A percentile compares a stretch with the other conserved stretches of the same genome.
Evolutionary conservation across 1,140 invertebrate species (phyloP).

Genomic region (Augochlora pura): DNA sequence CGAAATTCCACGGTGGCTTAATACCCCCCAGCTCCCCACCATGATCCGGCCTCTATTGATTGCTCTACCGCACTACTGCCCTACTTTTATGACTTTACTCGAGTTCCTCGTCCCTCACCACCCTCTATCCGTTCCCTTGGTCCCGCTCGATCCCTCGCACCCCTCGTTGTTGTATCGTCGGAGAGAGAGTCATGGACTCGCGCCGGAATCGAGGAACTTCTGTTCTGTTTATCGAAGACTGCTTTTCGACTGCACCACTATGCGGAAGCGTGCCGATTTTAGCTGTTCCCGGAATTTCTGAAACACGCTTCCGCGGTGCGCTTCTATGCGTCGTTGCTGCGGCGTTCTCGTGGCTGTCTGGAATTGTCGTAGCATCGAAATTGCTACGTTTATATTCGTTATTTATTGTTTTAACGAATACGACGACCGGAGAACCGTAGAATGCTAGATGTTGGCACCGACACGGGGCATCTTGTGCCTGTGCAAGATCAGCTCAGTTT

Average conservation of each 20-base stretch:
- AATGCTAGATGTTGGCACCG: no score
- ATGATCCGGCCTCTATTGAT: slow-evolving; percentile 77
- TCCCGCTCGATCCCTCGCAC: slow-evolving; percentile 1
- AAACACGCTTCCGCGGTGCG: no score
- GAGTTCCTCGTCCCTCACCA: slow-evolving; percentile 45
- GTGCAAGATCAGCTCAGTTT: no score
- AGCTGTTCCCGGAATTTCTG: not conserved
- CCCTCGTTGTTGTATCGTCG: slow-evolving; percentile 30
- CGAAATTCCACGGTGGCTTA: slow-evolving; percentile 60
- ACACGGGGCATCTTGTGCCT: no score
- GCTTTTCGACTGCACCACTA: slow-evolving; percentile 4
- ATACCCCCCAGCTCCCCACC: slow-evolving; percentile 57
- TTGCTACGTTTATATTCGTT: no score
- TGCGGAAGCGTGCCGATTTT: slow-evolving; percentile 5
- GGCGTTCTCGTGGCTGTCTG: no score
- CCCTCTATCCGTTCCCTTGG: slow-evolving; percentile 32
- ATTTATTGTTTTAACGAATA: no score
- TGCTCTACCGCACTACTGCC: slow-evolving; percentile 80
- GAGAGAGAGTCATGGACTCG: slow-evolving; percentile 41
- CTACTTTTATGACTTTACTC: slow-evolving; percentile 75
- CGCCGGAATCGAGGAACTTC: slow-evolving; percentile 42
- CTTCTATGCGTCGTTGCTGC: no score
- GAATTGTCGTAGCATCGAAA: no score
- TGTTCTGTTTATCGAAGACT: slow-evolving; percentile 13
- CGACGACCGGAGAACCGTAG: no score